phyloP scores from a whole-genome alignment of 1,140 invertebrate species.

The Sycophaga agraensis region DNA sequence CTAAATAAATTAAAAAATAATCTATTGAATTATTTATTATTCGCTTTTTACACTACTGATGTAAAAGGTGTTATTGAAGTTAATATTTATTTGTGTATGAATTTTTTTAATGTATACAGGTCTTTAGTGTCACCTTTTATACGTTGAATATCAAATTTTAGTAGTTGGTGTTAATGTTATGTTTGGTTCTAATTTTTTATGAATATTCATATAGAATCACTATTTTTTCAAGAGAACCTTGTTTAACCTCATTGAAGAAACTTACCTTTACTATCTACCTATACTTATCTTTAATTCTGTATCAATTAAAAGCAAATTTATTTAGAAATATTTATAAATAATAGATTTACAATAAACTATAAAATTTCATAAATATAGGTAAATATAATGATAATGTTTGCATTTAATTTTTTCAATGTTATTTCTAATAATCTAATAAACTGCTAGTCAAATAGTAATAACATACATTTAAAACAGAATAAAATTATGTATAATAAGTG shows the following conservation, averaged over 20 bases:
- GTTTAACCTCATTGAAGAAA: too few species aligned
- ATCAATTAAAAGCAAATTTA: too few species aligned
- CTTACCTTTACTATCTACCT: too few species aligned
- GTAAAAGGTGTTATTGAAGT: slow-evolving; percentile 35
- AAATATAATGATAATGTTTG: neutral
- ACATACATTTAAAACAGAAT: slow-evolving; percentile 11
- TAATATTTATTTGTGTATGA: too few species aligned
- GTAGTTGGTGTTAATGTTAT: too few species aligned
- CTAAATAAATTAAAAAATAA: slow-evolving; percentile 55
- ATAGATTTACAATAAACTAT: too few species aligned
- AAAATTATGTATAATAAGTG: too few species aligned
- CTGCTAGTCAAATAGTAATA: slow-evolving; percentile 18
- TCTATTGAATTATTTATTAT: neutral
- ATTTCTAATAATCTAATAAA: slow-evolving; percentile 2
- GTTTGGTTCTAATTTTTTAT: slow-evolving; percentile 6
- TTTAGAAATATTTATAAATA: too few species aligned
- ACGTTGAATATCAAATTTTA: too few species aligned
- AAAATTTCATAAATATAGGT: too few species aligned
- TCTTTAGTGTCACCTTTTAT: slow-evolving; percentile 9
- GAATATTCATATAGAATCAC: slow-evolving; percentile 12
- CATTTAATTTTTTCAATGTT: neutral
- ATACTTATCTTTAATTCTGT: too few species aligned
- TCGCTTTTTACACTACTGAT: neutral
- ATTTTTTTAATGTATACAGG: neutral
- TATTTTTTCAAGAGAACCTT: too few species aligned